Percentiles rank a stretch among this genome's conserved stretches.
These are phyloP conservation scores for Leptoclinus maculatus DNA, from an alignment of 2,797 vertebrate species.

Conservation along the genomic window DNA sequence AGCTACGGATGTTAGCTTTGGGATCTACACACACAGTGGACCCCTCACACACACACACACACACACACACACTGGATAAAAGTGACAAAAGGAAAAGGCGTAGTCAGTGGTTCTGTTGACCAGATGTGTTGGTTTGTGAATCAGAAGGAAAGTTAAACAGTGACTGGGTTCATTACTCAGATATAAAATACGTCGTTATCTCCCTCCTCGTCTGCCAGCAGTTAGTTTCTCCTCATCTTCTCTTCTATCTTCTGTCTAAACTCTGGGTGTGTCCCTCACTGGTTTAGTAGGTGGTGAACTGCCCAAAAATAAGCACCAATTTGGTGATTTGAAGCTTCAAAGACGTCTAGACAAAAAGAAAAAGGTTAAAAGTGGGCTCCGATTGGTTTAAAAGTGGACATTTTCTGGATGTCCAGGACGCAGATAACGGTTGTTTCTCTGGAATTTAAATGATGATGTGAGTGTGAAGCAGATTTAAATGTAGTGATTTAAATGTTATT, in stretches of 20 bases:
- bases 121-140: conserved; percentile 54
- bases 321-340: conserved; percentile 17
- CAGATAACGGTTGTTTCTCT: neutral
- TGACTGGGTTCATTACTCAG: neutral
- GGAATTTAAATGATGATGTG: conserved; percentile 14
- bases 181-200: neutral
- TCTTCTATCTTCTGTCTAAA: neutral
- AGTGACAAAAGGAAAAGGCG: conserved; percentile 39
- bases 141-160: conserved; percentile 4
- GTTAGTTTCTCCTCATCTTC: neutral
- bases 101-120: conserved; percentile 51
- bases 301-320: conserved; percentile 3
- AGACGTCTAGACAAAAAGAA: conserved; percentile 5
- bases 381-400: neutral
- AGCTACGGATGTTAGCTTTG: conserved; percentile 63
- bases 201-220: neutral
- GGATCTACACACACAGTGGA: conserved; percentile 46
- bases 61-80: conserved; percentile 19
- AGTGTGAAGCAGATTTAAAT: conserved; percentile 14
- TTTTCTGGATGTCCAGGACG: neutral
- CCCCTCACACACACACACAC: conserved; percentile 23
- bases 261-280: conserved; percentile 2
- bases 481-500: conserved; percentile 8
- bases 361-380: neutral
- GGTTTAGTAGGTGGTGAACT: conserved; percentile 4